These are phyloP conservation scores for Proterorhinus semilunaris DNA, from an alignment of 2,113 vertebrate species.

Conservation along the genomic window DNA sequence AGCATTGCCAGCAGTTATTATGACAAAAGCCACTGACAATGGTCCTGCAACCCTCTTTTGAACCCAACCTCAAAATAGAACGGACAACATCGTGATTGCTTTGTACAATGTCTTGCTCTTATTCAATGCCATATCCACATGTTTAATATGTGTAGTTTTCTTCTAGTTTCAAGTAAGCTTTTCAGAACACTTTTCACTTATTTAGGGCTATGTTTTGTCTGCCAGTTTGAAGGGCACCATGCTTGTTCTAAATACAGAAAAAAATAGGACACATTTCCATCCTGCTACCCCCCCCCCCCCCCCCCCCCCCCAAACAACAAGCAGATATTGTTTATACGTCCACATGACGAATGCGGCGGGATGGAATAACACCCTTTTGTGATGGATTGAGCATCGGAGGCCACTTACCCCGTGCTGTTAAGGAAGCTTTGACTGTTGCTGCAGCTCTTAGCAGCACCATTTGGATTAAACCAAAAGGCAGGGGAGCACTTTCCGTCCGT, in stretches of 20 bases:
- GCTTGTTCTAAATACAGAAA: neutral
- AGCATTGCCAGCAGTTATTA: no score
- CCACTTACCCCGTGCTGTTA: slow-evolving; percentile 93
- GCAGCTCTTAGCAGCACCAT: slow-evolving; percentile 83
- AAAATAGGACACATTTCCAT: neutral
- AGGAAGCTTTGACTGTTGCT: slow-evolving; percentile 87
- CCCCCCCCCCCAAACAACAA: neutral
- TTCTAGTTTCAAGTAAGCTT: no score
- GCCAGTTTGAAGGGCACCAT: neutral
- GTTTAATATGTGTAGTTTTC: no score
- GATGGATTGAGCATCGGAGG: slow-evolving; percentile 46
- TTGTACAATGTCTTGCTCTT: no score
- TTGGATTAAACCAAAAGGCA: slow-evolving; percentile 93
- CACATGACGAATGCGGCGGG: slow-evolving; percentile 36
- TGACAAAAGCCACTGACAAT: no score
- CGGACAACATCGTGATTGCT: no score
- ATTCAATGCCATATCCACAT: no score
- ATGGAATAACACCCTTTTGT: slow-evolving; percentile 43
- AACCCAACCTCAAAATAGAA: no score
- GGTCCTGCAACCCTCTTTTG: no score
- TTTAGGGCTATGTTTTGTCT: neutral
- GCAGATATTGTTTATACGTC: slow-evolving; percentile 40
- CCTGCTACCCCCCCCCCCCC: neutral
- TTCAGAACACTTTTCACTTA: neutral
- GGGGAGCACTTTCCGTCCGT: slow-evolving; percentile 86